Evolutionary conservation across 2,113 vertebrate genomes (phyloP).

Genomic region (Platysternon megacephalum): DNA sequence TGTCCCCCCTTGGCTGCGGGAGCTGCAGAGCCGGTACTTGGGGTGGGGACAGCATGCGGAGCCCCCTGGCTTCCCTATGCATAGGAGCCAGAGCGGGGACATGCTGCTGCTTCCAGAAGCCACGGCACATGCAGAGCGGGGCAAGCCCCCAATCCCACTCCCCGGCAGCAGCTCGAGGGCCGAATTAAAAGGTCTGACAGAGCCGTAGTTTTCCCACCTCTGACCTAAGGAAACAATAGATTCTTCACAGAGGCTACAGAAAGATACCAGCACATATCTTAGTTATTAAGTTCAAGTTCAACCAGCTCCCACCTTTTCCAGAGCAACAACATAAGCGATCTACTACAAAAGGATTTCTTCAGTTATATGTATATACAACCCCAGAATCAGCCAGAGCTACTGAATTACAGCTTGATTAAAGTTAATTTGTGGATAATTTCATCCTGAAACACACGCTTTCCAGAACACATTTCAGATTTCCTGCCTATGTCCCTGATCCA

Average conservation of each 20-base stretch:
- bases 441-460: not conserved
- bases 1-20: too few relatives aligned
- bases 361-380: accelerated
- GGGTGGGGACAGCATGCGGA: too few relatives aligned
- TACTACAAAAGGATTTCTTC: not conserved
- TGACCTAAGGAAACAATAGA: not conserved
- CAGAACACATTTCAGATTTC: not conserved
- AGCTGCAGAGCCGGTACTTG: too few relatives aligned
- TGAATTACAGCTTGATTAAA: not conserved
- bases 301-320: not conserved
- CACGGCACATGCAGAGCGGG: too few relatives aligned
- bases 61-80: too few relatives aligned
- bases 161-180: too few relatives aligned
- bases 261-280: not conserved
- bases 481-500: not conserved
- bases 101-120: too few relatives aligned
- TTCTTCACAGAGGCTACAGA: not conserved
- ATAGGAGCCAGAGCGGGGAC: too few relatives aligned
- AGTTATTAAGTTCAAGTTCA: not conserved
- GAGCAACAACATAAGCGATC: not conserved
- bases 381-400: not conserved
- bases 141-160: too few relatives aligned
- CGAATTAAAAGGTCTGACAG: too few relatives aligned
- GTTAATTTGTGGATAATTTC: not conserved
- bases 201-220: too few relatives aligned